These are phyloP conservation scores for Abscondita cerata DNA, from an alignment of 2,888 invertebrate genomes.

Conservation along the genomic window DNA sequence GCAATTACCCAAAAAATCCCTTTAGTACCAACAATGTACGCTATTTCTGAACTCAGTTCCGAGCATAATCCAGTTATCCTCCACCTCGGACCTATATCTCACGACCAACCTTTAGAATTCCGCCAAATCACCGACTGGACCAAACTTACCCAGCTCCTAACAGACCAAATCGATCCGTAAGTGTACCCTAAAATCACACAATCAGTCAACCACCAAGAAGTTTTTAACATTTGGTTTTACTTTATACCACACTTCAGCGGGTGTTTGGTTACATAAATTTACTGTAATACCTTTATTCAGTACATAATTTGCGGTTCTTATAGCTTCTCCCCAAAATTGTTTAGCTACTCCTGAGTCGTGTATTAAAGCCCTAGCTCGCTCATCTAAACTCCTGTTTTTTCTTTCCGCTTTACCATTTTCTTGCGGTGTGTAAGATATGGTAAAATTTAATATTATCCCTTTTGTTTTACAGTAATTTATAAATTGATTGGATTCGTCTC, in stretches of 20 bases:
- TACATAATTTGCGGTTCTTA: conserved; percentile 19
- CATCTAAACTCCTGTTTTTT: conserved; percentile 24
- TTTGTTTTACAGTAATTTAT: conserved; percentile 15
- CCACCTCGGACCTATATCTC: no score
- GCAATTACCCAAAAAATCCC: no score
- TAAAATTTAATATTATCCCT: conserved; percentile 25
- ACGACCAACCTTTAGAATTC: no score
- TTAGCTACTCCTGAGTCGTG: conserved; percentile 19
- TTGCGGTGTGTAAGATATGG: conserved; percentile 21
- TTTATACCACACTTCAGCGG: conserved; percentile 21
- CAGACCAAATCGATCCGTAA: no score
- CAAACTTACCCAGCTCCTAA: no score
- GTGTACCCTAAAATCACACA: no score
- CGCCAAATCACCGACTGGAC: no score
- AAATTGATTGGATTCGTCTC: conserved; percentile 14
- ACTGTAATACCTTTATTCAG: conserved; percentile 18
- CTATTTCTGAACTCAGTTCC: no score
- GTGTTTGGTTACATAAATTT: conserved; percentile 16
- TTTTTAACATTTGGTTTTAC: conserved; percentile 15
- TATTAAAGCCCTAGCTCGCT: conserved; percentile 19
- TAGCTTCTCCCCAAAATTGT: conserved; percentile 25
- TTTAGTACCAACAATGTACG: no score
- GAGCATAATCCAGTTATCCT: no score
- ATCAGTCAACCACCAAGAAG: no score
- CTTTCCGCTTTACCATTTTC: conserved; percentile 29